Percentiles rank a stretch among this genome's conserved stretches.
phyloP scores from a whole-genome alignment of 2,113 vertebrate genomes.

The Butorides virescens region DNA sequence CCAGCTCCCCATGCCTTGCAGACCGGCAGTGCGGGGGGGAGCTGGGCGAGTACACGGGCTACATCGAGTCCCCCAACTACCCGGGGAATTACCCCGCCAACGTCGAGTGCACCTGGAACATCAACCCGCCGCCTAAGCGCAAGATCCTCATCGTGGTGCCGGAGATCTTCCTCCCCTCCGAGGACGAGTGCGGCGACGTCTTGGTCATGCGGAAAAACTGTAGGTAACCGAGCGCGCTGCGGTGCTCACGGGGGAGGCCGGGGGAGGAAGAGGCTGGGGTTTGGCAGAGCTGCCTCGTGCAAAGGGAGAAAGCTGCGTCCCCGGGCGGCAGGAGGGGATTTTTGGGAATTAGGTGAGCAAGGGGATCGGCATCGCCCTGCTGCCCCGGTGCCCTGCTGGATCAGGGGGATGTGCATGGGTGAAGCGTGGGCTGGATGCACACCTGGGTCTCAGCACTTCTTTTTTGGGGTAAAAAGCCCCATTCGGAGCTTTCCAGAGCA shows the following conservation, averaged over 20 bases:
- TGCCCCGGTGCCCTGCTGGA: rapidly evolving
- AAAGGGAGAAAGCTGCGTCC: rapidly evolving
- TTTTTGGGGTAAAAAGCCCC: not conserved
- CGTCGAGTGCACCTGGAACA: slow-evolving; percentile 96
- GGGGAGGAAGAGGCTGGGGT: not conserved
- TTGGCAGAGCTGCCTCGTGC: not conserved
- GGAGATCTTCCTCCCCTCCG: slow-evolving; percentile 96
- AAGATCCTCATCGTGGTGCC: slow-evolving; percentile 98
- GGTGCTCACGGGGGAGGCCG: not conserved
- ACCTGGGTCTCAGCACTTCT: not conserved
- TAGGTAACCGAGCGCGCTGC: slow-evolving; percentile 72
- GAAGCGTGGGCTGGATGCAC: not conserved
- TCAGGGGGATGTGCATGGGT: not conserved
- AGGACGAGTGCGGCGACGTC: slow-evolving; percentile 97
- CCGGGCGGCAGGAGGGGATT: rapidly evolving
- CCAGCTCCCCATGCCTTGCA: slow-evolving; percentile 29
- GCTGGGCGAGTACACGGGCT: slow-evolving; percentile 95
- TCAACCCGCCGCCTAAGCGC: slow-evolving; percentile 96
- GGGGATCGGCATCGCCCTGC: rapidly evolving
- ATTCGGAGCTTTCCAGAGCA: not conserved
- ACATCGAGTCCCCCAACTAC: slow-evolving; percentile 98
- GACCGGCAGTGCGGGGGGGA: slow-evolving; percentile 95
- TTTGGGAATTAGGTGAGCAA: not conserved
- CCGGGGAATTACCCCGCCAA: slow-evolving; percentile 96
- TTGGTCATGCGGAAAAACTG: slow-evolving; percentile 99